Evolutionary conservation across 2,113 vertebrate species (phyloP).

Genomic region (Brachionichthys hirsutus): DNA sequence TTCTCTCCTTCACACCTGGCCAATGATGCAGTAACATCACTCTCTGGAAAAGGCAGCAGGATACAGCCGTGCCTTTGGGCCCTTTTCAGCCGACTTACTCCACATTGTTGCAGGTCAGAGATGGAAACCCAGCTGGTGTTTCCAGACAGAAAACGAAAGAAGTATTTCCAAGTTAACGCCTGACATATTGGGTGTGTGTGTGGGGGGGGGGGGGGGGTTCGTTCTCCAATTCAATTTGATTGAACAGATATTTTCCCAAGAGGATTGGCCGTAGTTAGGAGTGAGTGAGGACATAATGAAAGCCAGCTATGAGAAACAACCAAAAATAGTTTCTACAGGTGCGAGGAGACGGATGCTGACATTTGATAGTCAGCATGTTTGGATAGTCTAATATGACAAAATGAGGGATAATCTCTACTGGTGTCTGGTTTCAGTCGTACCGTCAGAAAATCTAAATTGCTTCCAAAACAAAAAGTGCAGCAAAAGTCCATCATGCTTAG

Average conservation of each 20-base stretch:
- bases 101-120: slow-evolving; percentile 22
- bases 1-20: not conserved
- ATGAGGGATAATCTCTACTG: slow-evolving; percentile 10
- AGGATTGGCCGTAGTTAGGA: not conserved
- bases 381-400: slow-evolving; percentile 16
- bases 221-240: not conserved
- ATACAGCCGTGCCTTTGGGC: slow-evolving; percentile 27
- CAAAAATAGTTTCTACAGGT: slow-evolving; percentile 18
- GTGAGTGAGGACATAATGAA: slow-evolving; percentile 4
- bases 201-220: too few species aligned
- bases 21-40: slow-evolving; percentile 1
- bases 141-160: slow-evolving; percentile 15
- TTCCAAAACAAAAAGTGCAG: slow-evolving; percentile 9
- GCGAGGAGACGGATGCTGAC: slow-evolving; percentile 15
- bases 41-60: slow-evolving; percentile 19
- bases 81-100: slow-evolving; percentile 13
- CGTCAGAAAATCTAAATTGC: slow-evolving; percentile 12
- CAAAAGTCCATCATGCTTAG: slow-evolving; percentile 32
- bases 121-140: slow-evolving; percentile 41
- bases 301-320: slow-evolving; percentile 5
- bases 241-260: not conserved
- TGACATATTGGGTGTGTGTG: too few species aligned
- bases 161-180: not conserved
- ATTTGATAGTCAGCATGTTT: slow-evolving; percentile 17
- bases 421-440: slow-evolving; percentile 16